Conservation (phyloP, 2,888 invertebrate species). For the Conus canariensis region DNA sequence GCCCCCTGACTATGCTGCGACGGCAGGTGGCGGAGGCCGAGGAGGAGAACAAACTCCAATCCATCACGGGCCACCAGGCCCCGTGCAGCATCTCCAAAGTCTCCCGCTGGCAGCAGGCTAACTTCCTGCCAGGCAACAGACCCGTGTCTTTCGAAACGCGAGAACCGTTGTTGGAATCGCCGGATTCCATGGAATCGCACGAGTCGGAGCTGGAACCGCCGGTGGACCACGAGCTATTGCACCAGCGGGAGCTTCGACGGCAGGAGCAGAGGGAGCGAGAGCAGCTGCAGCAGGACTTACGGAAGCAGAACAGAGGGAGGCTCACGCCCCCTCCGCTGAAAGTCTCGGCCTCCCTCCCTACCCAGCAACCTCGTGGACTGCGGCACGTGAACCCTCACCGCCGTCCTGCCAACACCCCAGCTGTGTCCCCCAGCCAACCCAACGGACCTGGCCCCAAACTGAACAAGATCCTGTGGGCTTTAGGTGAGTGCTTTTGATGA, state of each 20-base stretch:
- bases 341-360: neutral
- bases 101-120: conserved; percentile 26
- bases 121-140: neutral
- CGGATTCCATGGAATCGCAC: conserved; percentile 21
- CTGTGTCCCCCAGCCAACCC: conserved; percentile 26
- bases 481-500: conserved; percentile 27
- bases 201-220: conserved; percentile 26
- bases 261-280: conserved; percentile 30
- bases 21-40: conserved; percentile 22
- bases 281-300: neutral
- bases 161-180: conserved; percentile 7
- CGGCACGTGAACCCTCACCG: conserved; percentile 27
- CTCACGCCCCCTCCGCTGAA: neutral
- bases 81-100: conserved; percentile 19
- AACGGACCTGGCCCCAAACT: conserved; percentile 25
- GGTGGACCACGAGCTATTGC: conserved; percentile 15
- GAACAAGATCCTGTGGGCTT: conserved; percentile 41
- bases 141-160: neutral
- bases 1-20: conserved; percentile 28
- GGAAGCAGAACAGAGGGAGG: conserved; percentile 9
- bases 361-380: neutral
- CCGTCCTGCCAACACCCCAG: conserved; percentile 1
- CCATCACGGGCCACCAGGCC: neutral
- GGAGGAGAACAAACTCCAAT: neutral
- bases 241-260: neutral